phyloP scores from a whole-genome alignment of 2,797 vertebrate genomes.

The Chelmon rostratus region DNA sequence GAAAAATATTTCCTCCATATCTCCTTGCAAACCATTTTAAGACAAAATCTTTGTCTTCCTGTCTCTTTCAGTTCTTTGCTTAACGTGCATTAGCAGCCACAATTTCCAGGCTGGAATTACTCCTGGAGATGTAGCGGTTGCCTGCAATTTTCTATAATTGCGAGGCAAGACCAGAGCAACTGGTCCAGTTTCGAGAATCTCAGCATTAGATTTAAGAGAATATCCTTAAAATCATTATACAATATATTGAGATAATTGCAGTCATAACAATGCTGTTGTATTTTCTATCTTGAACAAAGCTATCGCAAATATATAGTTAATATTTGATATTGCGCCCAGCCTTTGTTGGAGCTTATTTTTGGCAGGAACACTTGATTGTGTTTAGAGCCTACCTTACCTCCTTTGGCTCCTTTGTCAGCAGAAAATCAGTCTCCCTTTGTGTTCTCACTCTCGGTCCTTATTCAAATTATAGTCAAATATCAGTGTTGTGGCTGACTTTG shows the following conservation, averaged over 20 bases:
- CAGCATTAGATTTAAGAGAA: not conserved
- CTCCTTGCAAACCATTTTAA: not conserved
- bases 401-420: slow-evolving; percentile 9
- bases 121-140: not conserved
- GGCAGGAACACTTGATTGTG: slow-evolving; percentile 12
- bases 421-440: slow-evolving; percentile 11
- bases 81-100: not conserved
- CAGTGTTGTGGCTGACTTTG: not conserved
- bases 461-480: slow-evolving; percentile 44
- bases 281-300: not conserved
- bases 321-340: not conserved
- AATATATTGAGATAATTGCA: not conserved
- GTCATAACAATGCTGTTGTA: not conserved
- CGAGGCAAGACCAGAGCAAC: not conserved
- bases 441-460: not conserved
- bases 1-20: not conserved
- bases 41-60: not conserved
- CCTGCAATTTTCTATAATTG: not conserved
- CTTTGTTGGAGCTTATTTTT: not conserved
- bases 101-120: not conserved
- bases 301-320: not conserved
- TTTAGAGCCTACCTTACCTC: not conserved
- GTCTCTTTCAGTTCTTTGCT: not conserved
- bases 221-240: not conserved
- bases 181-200: not conserved